A percentile compares a stretch with the other conserved stretches of the same genome.
Evolutionary conservation across 2,113 vertebrate species (phyloP).

Genomic region (Cephalopterus ornatus): DNA sequence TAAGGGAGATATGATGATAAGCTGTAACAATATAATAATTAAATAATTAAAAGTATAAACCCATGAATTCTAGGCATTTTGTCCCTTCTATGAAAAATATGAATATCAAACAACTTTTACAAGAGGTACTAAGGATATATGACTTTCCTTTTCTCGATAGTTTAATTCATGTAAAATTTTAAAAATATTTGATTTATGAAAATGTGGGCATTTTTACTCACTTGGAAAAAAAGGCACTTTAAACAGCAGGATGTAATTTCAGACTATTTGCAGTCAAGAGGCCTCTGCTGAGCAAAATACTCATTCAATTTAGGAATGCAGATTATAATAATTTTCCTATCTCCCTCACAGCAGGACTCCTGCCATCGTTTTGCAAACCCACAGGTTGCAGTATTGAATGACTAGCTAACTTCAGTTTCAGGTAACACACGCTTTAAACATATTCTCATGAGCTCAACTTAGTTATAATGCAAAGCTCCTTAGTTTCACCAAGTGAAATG

Average conservation of each 20-base stretch:
- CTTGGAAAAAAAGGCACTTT: slow-evolving; percentile 40
- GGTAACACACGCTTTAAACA: slow-evolving; percentile 38
- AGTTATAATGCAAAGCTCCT: slow-evolving; percentile 64
- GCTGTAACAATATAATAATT: background rate
- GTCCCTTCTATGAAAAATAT: background rate
- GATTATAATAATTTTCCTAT: slow-evolving; percentile 78
- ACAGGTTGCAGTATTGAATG: slow-evolving; percentile 52
- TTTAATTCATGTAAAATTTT: background rate
- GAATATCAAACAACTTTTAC: background rate
- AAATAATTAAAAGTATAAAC: background rate
- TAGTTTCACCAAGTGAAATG: slow-evolving; percentile 60
- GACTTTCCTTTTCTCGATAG: background rate
- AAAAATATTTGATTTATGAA: slow-evolving; percentile 48
- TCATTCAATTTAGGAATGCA: slow-evolving; percentile 73
- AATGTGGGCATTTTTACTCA: slow-evolving; percentile 15
- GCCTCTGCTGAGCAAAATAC: slow-evolving; percentile 75
- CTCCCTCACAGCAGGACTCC: slow-evolving; percentile 68
- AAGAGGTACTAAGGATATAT: background rate
- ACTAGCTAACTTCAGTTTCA: slow-evolving; percentile 60
- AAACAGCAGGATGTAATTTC: slow-evolving; percentile 73
- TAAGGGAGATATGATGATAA: background rate
- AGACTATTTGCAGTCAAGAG: slow-evolving; percentile 73
- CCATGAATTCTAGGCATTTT: background rate
- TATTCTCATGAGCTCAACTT: slow-evolving; percentile 56
- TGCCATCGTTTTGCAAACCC: slow-evolving; percentile 62